Conservation (phyloP, 1,140 invertebrate genomes). For the Megathymus violae region DNA sequence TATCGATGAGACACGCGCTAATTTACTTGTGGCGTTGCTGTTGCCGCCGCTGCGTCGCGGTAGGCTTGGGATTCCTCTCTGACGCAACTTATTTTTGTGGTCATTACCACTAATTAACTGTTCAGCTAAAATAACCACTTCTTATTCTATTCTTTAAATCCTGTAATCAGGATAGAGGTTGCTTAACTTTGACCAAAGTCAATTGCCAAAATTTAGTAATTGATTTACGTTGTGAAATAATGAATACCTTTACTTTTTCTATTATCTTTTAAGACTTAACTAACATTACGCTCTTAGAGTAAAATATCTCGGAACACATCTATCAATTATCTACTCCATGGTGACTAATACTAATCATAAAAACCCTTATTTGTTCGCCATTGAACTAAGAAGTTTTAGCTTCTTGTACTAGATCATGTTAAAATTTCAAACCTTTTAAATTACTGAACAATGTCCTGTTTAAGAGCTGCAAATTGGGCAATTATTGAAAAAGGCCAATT, state of each 20-base stretch:
- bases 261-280: too few species aligned
- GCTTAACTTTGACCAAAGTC: too few species aligned
- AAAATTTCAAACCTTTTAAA: constrained; percentile 9
- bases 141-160: too few species aligned
- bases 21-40: constrained; percentile 52
- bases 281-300: too few species aligned
- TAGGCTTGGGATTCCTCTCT: constrained; percentile 26
- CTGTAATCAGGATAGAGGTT: too few species aligned
- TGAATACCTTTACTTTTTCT: too few species aligned
- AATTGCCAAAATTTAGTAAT: too few species aligned
- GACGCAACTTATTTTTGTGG: constrained; percentile 29
- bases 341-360: background rate
- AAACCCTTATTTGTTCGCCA: constrained; percentile 6
- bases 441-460: constrained; percentile 13
- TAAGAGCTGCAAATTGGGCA: constrained; percentile 37
- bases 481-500: constrained; percentile 40
- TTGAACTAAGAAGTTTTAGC: constrained; percentile 11
- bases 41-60: constrained; percentile 20
- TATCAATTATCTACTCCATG: too few species aligned
- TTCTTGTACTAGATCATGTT: constrained; percentile 19
- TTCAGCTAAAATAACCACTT: background rate
- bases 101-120: constrained; percentile 26
- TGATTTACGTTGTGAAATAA: too few species aligned
- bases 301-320: too few species aligned
- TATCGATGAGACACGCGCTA: constrained; percentile 65